Base-by-base conservation (phyloP, 2,888 invertebrate genomes). In the Melanostoma mellinum region DNA sequence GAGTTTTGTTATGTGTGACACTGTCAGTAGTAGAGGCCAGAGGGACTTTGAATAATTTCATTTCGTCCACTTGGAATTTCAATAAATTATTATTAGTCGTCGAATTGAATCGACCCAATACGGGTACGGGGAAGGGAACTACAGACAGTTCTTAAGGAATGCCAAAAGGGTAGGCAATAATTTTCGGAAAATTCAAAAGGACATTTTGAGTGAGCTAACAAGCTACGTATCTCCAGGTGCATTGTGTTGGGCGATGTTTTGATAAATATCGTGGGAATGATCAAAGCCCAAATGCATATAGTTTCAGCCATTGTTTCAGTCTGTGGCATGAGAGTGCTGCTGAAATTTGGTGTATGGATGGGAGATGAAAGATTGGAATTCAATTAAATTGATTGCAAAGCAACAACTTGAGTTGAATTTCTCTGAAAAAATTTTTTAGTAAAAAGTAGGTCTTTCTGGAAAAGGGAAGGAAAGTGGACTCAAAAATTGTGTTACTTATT, bases 41-140 rank as follows among this genome's bases (percentile, higher is more conserved):
- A 38, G 53, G 67, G 67, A 72, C 76, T 81, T 81, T 82, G 78
- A 77, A 82, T 78, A 82, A 82, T 82, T 76, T 81, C 67, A 72
- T 81, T 55, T 75, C 80, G 33, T 81, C 67, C 58, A 63, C n/a
- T 40, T 61, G 73, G 82, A 82, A 82, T 77, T 82, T 78, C 77
- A 67, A 82, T 82, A 73, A 73, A 77, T 73, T 68, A 73, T 82
- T 82, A 77, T 63, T 72, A 82, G 36, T 20, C 63, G 46, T 58
- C 42, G 46, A 81, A 46, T 63, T 52, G 50, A 63, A 79, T 63
- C 38, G 30, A 58, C 65, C 35, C 40, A 55, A 20, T 38, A 33
- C 6, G 48, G 52, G 20, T 20, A n/a, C 9, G 32, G 3, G 48
- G 38, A 40, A 6, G 6, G 4, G 8, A 42, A 5, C 10, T 10